Conservation (phyloP, 1,140 invertebrate species). For the Harpegnathos saltator region DNA sequence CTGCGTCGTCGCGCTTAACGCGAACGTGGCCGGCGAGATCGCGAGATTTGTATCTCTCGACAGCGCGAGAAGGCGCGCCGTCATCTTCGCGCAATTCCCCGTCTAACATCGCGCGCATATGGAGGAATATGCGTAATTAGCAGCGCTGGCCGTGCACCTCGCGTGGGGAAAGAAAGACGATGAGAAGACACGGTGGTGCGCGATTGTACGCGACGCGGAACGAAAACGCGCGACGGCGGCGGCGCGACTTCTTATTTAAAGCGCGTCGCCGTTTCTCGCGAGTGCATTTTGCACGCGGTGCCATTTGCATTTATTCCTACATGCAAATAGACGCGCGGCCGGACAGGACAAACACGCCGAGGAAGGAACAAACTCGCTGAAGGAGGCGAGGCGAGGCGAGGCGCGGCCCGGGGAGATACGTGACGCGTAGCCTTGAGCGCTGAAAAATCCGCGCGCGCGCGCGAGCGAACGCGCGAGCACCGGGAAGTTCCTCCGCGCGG, state of each 20-base stretch:
- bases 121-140: slow-evolving; percentile 45
- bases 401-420: slow-evolving; percentile 32
- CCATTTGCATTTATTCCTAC: slow-evolving; percentile 60
- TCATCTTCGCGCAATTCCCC: slow-evolving; percentile 20
- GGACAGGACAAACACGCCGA: slow-evolving; percentile 55
- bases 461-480: slow-evolving; percentile 11
- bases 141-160: slow-evolving; percentile 3
- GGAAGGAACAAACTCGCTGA: slow-evolving; percentile 42
- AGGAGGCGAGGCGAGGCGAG: slow-evolving; percentile 11
- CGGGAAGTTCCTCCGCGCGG: slow-evolving; percentile 54
- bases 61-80: neutral
- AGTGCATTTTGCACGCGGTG: slow-evolving; percentile 54
- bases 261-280: slow-evolving; percentile 37
- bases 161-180: too few relatives aligned
- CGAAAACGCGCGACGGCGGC: slow-evolving; percentile 24
- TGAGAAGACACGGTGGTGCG: slow-evolving; percentile 12
- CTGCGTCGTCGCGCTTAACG: too few relatives aligned
- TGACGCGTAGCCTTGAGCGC: slow-evolving; percentile 47
- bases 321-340: slow-evolving; percentile 53
- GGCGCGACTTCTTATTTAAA: slow-evolving; percentile 49
- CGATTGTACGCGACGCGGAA: slow-evolving; percentile 30
- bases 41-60: neutral
- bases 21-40: neutral
- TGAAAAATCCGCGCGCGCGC: slow-evolving; percentile 41
- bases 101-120: neutral